phyloP scores from a whole-genome alignment of 2,797 vertebrate species.

The Taenioides sp. region DNA sequence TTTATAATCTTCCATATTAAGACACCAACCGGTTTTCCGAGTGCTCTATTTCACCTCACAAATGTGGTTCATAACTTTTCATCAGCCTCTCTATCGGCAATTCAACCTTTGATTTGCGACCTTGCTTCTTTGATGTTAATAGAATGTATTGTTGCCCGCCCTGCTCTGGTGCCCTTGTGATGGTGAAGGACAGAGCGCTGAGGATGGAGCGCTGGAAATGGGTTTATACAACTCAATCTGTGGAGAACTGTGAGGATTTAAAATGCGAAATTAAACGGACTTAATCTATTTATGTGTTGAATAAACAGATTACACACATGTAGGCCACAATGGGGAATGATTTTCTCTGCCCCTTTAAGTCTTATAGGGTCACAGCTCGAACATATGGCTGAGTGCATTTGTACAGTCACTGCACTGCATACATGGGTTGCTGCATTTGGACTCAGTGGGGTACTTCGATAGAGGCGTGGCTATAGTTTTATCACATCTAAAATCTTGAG shows the following conservation, averaged over 20 bases:
- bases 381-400: conserved; percentile 13
- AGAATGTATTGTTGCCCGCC: conserved; percentile 16
- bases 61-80: conserved; percentile 6
- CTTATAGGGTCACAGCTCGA: conserved; percentile 23
- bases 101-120: conserved; percentile 18
- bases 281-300: conserved; percentile 34
- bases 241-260: conserved; percentile 9
- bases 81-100: conserved; percentile 5
- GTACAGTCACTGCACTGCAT: background rate
- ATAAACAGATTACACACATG: conserved; percentile 19
- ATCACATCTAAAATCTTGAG: background rate
- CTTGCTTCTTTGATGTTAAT: conserved; percentile 27
- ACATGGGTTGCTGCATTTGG: background rate
- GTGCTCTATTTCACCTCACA: conserved; percentile 18
- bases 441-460: background rate
- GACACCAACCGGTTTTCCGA: conserved; percentile 27
- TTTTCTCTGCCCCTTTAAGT: conserved; percentile 29
- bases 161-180: background rate
- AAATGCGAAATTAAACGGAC: conserved; percentile 17
- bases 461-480: background rate
- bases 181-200: background rate
- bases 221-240: conserved; percentile 18
- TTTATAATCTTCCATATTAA: conserved; percentile 32
- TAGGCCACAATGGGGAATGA: conserved; percentile 14
- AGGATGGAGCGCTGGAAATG: conserved; percentile 2